A percentile compares a stretch with the other conserved stretches of the same genome.
Conservation (phyloP, 1,140 invertebrate species). For the Oedothorax gibbosus region DNA sequence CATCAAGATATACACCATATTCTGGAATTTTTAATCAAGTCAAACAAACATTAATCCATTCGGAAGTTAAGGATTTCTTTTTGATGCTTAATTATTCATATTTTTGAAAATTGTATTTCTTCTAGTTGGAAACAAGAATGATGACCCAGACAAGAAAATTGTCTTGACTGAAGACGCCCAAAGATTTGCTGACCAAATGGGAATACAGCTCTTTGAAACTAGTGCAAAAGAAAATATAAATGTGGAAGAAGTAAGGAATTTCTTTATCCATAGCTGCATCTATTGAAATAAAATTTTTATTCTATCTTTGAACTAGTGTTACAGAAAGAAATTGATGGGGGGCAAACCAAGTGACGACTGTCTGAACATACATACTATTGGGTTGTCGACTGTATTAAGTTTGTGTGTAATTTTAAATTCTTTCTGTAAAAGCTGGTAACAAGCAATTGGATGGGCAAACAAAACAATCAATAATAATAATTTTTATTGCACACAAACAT, state of each 20-base stretch:
- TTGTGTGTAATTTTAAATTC: too few relatives aligned
- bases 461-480: too few relatives aligned
- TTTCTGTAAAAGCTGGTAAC: too few relatives aligned
- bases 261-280: neutral
- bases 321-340: neutral
- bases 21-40: too few relatives aligned
- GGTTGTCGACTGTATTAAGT: neutral
- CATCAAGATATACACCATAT: too few relatives aligned
- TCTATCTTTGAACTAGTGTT: neutral
- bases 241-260: constrained; percentile 85
- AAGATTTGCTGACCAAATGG: constrained; percentile 96
- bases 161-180: constrained; percentile 97
- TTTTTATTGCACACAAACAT: too few relatives aligned
- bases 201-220: constrained; percentile 96
- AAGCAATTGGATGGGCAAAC: too few relatives aligned
- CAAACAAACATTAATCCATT: too few relatives aligned
- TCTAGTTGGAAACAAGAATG: constrained; percentile 99
- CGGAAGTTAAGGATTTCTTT: too few relatives aligned
- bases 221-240: constrained; percentile 99
- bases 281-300: neutral
- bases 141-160: constrained; percentile 95
- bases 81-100: too few relatives aligned
- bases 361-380: too few relatives aligned
- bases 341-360: neutral
- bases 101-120: constrained; percentile 64